Evolutionary conservation across 2,888 invertebrate species (phyloP).

Genomic region (Philhelius pedissequus): DNA sequence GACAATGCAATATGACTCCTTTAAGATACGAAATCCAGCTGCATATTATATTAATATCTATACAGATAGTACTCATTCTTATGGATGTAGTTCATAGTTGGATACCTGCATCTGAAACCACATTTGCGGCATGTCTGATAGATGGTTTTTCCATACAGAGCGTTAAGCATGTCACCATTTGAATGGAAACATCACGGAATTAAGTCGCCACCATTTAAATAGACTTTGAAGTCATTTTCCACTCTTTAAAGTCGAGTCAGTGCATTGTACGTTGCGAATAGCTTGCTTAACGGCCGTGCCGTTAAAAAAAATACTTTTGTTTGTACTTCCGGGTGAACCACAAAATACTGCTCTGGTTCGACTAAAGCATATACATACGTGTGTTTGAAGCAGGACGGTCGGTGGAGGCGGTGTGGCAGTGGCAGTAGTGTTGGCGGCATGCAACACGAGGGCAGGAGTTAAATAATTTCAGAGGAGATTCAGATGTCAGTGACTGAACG

Average conservation of each 20-base stretch:
- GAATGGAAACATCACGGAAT: constrained; percentile 52
- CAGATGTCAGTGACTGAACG: constrained; percentile 50
- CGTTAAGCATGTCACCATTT: constrained; percentile 28
- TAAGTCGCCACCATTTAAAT: constrained; percentile 61
- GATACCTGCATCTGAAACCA: constrained; percentile 27
- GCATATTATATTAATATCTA: neutral
- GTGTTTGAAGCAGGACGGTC: neutral
- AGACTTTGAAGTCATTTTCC: constrained; percentile 46
- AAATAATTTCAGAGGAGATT: constrained; percentile 42
- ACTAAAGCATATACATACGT: neutral
- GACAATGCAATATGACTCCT: constrained; percentile 55
- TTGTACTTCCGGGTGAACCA: constrained; percentile 63
- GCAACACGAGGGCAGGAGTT: constrained; percentile 5
- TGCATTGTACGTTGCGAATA: constrained; percentile 32
- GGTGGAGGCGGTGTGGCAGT: too few species aligned
- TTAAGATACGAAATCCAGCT: constrained; percentile 17
- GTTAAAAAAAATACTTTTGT: constrained; percentile 12
- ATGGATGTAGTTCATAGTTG: constrained; percentile 1
- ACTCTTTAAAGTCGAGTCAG: constrained; percentile 16
- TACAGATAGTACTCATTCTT: too few species aligned
- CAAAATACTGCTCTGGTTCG: constrained; percentile 39
- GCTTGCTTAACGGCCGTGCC: neutral
- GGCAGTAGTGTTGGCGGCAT: neutral
- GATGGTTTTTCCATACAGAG: constrained; percentile 16
- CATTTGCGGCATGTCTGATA: constrained; percentile 27